Base-by-base conservation (phyloP, 2,797 vertebrate genomes). In the Rhinella marina region DNA sequence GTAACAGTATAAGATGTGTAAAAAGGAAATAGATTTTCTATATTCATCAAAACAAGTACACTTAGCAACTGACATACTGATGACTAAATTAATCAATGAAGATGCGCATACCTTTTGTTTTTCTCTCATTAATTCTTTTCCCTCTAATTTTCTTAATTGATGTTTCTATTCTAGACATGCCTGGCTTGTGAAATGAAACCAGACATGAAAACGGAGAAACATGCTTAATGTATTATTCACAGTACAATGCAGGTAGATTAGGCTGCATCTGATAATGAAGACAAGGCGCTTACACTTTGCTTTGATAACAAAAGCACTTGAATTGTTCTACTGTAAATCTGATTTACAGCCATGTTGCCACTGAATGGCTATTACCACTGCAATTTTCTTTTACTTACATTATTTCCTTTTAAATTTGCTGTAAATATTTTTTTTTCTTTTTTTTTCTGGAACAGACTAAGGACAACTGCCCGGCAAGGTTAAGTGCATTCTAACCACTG, bases 401-500 rank as follows among this genome's bases (percentile, higher is more conserved):
- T 41, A 41, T 96, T 95, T 95, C 89, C 81, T 77, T 93, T 92
- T 91, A 89, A 91, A 93, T 92, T 92, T 95, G 94, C 94, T 94
- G 93, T 94, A 93, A 91, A 92, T 90, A 93, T 93, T 92, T 95
- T 23, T 48, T 17, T 19, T 11, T 82, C 23, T 70, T 48, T 54
- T 27, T 48, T 11, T 32, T 57, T 70, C 52, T 92, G 81, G 88
- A 93, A 93, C 94, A 92, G 91, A 91, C 92, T 94, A 93, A 95
- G 94, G 94, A 95, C 92, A 94, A 94, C 94, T 91, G 93, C 91
- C 94, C 90, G 94, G 92, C 93, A 95, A 95, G 94, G 94, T 95
- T 95, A 96, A 95, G 93, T 95, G 93, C 91, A 93, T 96, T 93
- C 94, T 94, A 95, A 94, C 94, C 94, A 94, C 94, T 32, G 64